Evolutionary conservation across 2,113 vertebrate species (phyloP).

Genomic region (Eurystomus gularis): DNA sequence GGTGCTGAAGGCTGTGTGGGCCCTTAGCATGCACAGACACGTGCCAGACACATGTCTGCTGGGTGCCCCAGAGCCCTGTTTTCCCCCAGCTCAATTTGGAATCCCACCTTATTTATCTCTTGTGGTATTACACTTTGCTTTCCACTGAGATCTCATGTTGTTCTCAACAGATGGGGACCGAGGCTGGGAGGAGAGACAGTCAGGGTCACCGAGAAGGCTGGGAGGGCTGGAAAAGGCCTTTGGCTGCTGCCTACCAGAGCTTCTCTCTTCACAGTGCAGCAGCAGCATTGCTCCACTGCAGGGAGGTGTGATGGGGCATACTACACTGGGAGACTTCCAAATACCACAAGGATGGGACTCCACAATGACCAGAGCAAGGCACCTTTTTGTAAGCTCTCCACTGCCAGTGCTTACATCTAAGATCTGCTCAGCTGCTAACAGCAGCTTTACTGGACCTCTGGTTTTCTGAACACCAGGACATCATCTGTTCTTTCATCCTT

Average conservation of each 20-base stretch:
- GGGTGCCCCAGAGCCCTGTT: not conserved
- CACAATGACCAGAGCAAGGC: not conserved
- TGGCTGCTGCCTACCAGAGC: not conserved
- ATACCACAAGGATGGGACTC: not conserved
- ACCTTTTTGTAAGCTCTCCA: not conserved
- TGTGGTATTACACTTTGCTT: not conserved
- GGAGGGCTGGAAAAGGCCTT: not conserved
- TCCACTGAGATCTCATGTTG: not conserved
- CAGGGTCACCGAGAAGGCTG: not conserved
- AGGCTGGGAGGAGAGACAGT: not conserved
- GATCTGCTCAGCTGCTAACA: not conserved
- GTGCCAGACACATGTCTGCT: not conserved
- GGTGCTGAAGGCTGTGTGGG: not conserved
- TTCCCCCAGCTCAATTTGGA: not conserved
- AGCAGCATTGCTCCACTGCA: not conserved
- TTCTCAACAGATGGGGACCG: not conserved
- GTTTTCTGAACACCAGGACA: not conserved
- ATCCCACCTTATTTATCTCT: not conserved
- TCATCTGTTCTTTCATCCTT: not conserved
- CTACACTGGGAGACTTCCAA: not conserved
- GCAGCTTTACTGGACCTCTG: not conserved
- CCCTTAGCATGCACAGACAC: not conserved
- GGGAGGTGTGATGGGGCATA: not conserved
- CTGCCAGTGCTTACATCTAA: not conserved
- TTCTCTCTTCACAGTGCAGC: not conserved